Conservation (phyloP, 2,113 vertebrate species). For the Nicator chloris region DNA sequence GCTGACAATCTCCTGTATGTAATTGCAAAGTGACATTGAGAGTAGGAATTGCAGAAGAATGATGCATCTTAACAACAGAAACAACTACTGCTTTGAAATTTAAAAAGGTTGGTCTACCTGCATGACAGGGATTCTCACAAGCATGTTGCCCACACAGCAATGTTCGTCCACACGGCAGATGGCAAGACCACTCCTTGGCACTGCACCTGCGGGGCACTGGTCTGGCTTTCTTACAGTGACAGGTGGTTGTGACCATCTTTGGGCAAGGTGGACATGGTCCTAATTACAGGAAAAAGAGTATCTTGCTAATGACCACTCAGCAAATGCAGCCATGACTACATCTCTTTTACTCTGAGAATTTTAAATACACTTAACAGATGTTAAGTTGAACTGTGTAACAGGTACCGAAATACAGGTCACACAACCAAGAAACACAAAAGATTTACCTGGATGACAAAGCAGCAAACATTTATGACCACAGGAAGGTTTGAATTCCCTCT, state of each 20-base stretch:
- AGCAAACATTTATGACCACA: slow-evolving; percentile 96
- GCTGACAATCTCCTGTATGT: slow-evolving; percentile 77
- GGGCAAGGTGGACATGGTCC: slow-evolving; percentile 96
- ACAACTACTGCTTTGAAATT: neutral
- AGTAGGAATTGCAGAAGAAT: neutral
- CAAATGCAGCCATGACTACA: neutral
- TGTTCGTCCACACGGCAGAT: slow-evolving; percentile 71
- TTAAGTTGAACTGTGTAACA: neutral
- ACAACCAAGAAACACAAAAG: neutral
- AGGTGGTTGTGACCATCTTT: slow-evolving; percentile 89
- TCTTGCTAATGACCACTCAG: neutral
- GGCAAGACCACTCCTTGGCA: slow-evolving; percentile 90
- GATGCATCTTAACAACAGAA: neutral
- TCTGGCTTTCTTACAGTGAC: slow-evolving; percentile 87
- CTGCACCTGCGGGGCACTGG: slow-evolving; percentile 91
- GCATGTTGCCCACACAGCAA: slow-evolving; percentile 87
- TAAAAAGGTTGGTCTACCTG: slow-evolving; percentile 67
- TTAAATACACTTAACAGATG: neutral
- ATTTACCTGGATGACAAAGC: slow-evolving; percentile 94
- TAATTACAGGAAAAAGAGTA: slow-evolving; percentile 33
- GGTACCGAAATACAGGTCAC: neutral
- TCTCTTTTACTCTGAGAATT: neutral
- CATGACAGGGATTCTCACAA: slow-evolving; percentile 80
- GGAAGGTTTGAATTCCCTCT: slow-evolving; percentile 83
- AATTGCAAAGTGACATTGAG: neutral